A percentile compares a stretch with the other conserved stretches of the same genome.
These are phyloP conservation scores for Torymus aiolomorphi DNA, from an alignment of 2,888 invertebrate genomes.

Conservation along the genomic window DNA sequence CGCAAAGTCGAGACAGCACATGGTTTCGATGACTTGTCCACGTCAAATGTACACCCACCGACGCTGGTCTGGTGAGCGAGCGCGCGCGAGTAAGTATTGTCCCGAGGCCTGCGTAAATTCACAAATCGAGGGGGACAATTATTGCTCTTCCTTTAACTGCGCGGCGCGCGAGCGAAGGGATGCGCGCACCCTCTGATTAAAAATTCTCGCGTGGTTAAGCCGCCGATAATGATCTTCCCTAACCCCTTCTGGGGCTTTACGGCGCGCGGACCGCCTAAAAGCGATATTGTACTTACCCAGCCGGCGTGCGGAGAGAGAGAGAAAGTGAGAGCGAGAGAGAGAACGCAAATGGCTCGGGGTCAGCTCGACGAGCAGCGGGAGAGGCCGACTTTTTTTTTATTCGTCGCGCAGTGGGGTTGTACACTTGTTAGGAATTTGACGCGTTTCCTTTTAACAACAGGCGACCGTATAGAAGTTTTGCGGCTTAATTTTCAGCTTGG, in stretches of 20 bases:
- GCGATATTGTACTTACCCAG: constrained; percentile 72
- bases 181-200: constrained; percentile 76
- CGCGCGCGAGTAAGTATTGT: constrained; percentile 40
- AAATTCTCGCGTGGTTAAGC: constrained; percentile 77
- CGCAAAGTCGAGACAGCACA: constrained; percentile 59
- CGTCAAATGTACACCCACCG: constrained; percentile 60
- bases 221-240: constrained; percentile 76
- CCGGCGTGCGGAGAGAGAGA: constrained; percentile 67
- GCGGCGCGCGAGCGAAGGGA: constrained; percentile 69
- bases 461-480: no score
- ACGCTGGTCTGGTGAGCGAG: constrained; percentile 62
- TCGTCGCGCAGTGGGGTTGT: no score
- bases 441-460: no score
- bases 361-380: constrained; percentile 59
- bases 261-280: constrained; percentile 68
- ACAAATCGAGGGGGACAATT: constrained; percentile 60
- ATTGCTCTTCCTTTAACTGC: constrained; percentile 51
- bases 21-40: constrained; percentile 69
- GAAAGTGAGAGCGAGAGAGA: no score
- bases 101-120: constrained; percentile 29
- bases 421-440: no score
- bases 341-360: constrained; percentile 71
- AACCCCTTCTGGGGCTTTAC: constrained; percentile 72
- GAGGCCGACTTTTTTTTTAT: constrained; percentile 11
- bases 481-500: no score